Percentiles rank a stretch among this genome's conserved stretches.
Evolutionary conservation across 2,888 invertebrate genomes (phyloP).

Genomic region (Limnephilus marmoratus): DNA sequence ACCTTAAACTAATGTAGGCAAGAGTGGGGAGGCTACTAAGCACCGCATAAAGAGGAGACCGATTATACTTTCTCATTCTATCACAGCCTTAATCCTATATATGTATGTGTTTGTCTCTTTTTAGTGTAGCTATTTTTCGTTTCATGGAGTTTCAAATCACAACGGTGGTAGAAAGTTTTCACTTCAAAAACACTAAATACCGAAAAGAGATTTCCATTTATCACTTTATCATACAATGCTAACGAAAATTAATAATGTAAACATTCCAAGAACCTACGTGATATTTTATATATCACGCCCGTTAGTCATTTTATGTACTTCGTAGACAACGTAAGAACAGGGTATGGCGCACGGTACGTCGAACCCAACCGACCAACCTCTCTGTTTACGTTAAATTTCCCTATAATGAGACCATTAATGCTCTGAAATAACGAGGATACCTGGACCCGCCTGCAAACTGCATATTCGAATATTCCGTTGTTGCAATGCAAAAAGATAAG

Average conservation of each 20-base stretch:
- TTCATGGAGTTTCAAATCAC: no score
- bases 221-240: neutral
- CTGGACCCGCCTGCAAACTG: neutral
- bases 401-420: conserved; percentile 62
- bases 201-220: neutral
- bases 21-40: no score
- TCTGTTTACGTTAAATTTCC: conserved; percentile 62
- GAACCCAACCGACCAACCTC: neutral
- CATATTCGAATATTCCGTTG: neutral
- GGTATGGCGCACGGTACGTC: neutral
- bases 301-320: neutral
- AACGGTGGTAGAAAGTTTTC: no score
- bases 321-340: neutral
- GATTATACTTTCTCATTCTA: no score
- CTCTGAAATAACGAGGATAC: neutral
- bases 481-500: neutral
- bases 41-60: no score
- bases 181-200: neutral
- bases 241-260: neutral
- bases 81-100: no score
- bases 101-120: no score
- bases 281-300: neutral
- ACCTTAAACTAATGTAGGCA: no score
- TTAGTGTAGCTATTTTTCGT: no score
- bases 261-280: no score